Evolutionary conservation across 2,113 vertebrate species (phyloP).

Genomic region (Peromyscus polionotus): DNA sequence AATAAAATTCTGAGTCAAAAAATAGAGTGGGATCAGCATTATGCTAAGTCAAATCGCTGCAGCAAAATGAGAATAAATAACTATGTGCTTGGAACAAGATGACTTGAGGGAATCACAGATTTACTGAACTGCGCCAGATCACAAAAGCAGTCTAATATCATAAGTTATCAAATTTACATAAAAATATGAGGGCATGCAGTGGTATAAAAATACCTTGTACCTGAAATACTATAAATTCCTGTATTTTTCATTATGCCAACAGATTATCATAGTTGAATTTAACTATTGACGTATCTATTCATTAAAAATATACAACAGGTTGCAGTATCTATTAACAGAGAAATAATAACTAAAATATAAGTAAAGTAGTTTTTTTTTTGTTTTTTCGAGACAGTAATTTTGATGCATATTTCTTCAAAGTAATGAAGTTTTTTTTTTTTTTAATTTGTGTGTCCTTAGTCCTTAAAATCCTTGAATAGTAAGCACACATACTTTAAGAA

Average conservation of each 20-base stretch:
- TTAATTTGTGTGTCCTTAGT: not conserved
- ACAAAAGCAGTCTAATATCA: conserved; percentile 71
- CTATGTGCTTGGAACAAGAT: conserved; percentile 46
- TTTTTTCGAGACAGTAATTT: not conserved
- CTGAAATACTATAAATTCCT: not conserved
- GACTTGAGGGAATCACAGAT: conserved; percentile 52
- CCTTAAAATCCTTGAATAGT: not conserved
- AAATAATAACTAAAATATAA: conserved; percentile 34
- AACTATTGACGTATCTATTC: conserved; percentile 10
- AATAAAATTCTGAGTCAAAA: conserved; percentile 71
- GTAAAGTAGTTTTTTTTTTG: not conserved
- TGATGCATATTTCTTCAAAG: not conserved
- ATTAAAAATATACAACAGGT: not conserved
- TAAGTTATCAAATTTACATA: conserved; percentile 70
- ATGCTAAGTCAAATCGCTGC: conserved; percentile 70
- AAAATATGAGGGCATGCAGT: not conserved
- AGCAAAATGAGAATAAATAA: conserved; percentile 68
- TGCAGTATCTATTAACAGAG: not conserved
- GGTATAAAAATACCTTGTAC: not conserved
- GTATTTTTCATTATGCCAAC: conserved; percentile 17
- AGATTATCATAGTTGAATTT: conserved; percentile 48
- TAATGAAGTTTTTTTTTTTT: not conserved
- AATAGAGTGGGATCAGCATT: conserved; percentile 76
- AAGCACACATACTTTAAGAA: not conserved
- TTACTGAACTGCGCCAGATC: conserved; percentile 50